Base-by-base conservation (phyloP, 2,797 vertebrate species). In the Leuciscus waleckii region DNA sequence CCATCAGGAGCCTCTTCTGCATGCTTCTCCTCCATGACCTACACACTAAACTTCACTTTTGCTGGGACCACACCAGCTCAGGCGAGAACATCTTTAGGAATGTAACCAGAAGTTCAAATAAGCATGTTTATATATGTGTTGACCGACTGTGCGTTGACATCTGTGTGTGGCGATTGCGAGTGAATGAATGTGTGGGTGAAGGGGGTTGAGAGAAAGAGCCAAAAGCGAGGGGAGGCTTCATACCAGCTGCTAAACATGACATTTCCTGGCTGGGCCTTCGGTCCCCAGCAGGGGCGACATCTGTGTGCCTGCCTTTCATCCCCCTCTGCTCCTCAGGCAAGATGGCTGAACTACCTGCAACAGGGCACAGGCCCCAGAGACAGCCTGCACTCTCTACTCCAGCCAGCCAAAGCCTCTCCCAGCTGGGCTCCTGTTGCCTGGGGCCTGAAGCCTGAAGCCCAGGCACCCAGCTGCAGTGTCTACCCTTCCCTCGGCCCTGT, bases 281-380 rank as follows among this genome's bases (percentile, higher is more conserved):
- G 92, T 92, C 92, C 94, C 95, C 94, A 91, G 93, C 94, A 93
- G 94, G 94, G 88, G 85, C 92, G 94, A 95, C 94, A 94, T 94
- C 94, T 95, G 95, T 93, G 94, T 87, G 91, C 86, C 90, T 94
- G 95, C 92, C 94, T 96, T 96, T 96, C 93, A 95, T 96, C 95
- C 94, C 92, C 78, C 85, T 90, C 91, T 88, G 89, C 93, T 88
- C 87, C 87, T 89, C 88, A 85, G 84, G 87, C 92, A 90, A 92
- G 87, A 83, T 87, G 89, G 90, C 93, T 93, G 91, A 90, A 89
- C 84, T 95, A 95, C 95, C 95, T 95, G 95, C 93, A 91, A 93
- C 93, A 93, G 85, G 93, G 92, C 90, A 88, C 74, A 84, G 91
- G 93, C 92, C 91, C 93, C 92, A 92, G 92, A 92, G 94, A 88